Base-by-base conservation (phyloP, 2,888 invertebrate genomes). In the Spodoptera littoralis region DNA sequence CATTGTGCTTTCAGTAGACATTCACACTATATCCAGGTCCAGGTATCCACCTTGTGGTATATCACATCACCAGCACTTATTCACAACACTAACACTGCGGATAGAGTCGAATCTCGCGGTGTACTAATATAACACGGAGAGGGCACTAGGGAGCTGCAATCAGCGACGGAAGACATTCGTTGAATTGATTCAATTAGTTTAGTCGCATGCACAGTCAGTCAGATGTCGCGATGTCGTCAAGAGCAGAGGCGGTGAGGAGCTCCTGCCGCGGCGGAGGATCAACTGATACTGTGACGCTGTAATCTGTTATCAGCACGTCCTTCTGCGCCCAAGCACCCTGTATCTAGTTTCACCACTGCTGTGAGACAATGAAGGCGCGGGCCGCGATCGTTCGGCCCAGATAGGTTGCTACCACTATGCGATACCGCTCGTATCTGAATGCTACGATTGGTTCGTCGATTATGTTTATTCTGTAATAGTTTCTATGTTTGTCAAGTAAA, bases 281-380 rank as follows among this genome's bases (percentile, higher is more conserved):
- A 90, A 90, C 82, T 89, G 89, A 88, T 90, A 94, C 93, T 93
- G 73, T 79, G 86, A 87, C 85, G 80, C 83, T 82, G 80, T 90
- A 92, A 93, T 93, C 93, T 92, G 88, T 93, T 94, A 94, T 94
- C 94, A 93, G 83, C 79, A 67, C 65, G 77, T 77, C 85, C 76
- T 86, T 88, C 86, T 88, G 80, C 59, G 52, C 43, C 74, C 73
- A 81, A 83, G 84, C 88, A 86, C 82, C 84, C 83, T 78, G 78
- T 87, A 84, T 84, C 86, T 83, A 85, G 80, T 70, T 60, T 56
- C 47, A 61, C 73, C 74, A 77, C 77, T 76, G 65, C 73, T 73
- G 75, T 76, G 83, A 92, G 89, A 92, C 92, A 92, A 92, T 90
- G 85, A 79, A 77, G 76, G 73, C 79, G 79, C 81, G 79, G 82